phyloP scores from a whole-genome alignment of 2,113 vertebrate genomes.

The Philantomba maxwellii region DNA sequence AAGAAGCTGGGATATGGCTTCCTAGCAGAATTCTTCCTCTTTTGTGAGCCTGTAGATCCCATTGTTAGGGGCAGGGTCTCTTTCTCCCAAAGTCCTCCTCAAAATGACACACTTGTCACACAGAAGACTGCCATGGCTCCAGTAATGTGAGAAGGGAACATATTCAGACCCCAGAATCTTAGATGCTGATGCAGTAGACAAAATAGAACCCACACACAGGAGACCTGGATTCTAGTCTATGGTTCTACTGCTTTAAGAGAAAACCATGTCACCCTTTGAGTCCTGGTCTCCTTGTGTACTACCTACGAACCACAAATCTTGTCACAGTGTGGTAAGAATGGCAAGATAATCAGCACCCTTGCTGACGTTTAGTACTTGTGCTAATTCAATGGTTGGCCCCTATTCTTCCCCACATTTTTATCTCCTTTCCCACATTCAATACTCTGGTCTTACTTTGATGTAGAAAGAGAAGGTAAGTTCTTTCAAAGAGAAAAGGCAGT shows the following conservation, averaged over 20 bases:
- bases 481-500: not conserved
- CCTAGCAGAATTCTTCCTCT: not conserved
- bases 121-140: not conserved
- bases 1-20: not conserved
- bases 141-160: not conserved
- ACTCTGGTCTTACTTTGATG: not conserved
- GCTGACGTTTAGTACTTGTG: not conserved
- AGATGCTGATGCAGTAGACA: not conserved
- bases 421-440: not conserved
- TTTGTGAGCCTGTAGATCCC: not conserved
- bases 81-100: not conserved
- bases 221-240: not conserved
- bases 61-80: not conserved
- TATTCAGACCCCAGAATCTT: not conserved
- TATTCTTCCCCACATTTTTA: not conserved
- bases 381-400: not conserved
- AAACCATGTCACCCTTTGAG: not conserved
- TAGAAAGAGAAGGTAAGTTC: not conserved
- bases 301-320: not conserved
- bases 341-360: not conserved
- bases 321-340: not conserved
- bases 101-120: not conserved
- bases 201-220: not conserved
- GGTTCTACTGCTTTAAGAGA: not conserved
- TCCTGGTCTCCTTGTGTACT: not conserved